A percentile compares a stretch with the other conserved stretches of the same genome.
Evolutionary conservation across 2,797 vertebrate genomes (phyloP).

Genomic region (Spinus pinus): DNA sequence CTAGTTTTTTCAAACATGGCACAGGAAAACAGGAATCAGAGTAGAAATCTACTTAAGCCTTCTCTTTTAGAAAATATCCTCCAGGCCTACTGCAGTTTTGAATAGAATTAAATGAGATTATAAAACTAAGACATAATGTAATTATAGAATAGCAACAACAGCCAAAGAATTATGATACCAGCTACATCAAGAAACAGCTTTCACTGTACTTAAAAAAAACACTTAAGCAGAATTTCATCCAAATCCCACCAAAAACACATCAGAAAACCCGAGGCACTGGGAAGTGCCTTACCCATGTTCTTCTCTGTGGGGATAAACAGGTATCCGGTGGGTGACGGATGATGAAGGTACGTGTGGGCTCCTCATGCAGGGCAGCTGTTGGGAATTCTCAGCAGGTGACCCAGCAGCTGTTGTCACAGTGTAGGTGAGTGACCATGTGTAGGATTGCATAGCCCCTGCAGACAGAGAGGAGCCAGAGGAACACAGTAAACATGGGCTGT

Average conservation of each 20-base stretch:
- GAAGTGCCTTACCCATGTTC: constrained; percentile 87
- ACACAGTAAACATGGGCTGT: neutral
- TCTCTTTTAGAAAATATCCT: neutral
- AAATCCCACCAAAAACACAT: neutral
- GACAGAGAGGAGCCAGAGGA: constrained; percentile 18
- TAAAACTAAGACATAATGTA: neutral
- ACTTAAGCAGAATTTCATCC: neutral
- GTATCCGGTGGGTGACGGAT: constrained; percentile 89
- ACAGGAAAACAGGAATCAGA: neutral
- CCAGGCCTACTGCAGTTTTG: neutral
- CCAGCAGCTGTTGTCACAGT: constrained; percentile 96
- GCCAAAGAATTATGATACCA: neutral
- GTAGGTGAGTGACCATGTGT: constrained; percentile 99
- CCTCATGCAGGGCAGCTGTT: constrained; percentile 94
- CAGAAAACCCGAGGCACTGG: neutral
- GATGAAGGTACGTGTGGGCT: constrained; percentile 83
- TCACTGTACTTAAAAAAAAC: neutral
- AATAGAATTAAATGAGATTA: neutral
- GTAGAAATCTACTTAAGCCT: neutral
- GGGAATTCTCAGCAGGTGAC: constrained; percentile 85
- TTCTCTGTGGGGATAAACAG: constrained; percentile 94
- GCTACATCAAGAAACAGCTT: neutral
- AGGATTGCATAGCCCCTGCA: constrained; percentile 98
- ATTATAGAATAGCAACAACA: neutral
- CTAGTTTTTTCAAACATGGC: neutral